A percentile compares a stretch with the other conserved stretches of the same genome.
Conservation (phyloP, 2,797 vertebrate genomes). For the Pterois miles region DNA sequence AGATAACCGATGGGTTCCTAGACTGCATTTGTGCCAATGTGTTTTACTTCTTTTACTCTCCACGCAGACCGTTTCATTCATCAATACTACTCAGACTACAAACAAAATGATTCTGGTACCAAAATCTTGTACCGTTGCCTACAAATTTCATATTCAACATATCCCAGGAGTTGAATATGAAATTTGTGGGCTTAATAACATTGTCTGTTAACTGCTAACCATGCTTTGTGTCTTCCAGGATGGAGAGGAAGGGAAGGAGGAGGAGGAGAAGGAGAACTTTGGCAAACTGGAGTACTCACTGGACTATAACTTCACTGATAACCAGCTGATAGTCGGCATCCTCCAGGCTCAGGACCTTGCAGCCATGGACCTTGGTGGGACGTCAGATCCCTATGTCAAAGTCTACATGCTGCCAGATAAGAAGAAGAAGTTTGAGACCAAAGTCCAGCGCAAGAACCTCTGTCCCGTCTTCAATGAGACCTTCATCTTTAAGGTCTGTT, state of each 20-base stretch:
- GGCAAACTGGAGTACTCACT: slow-evolving; percentile 90
- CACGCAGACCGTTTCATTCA: too few species aligned
- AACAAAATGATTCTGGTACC: too few species aligned
- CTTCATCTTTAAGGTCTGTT: slow-evolving; percentile 89
- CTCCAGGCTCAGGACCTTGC: slow-evolving; percentile 89
- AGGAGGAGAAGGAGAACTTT: slow-evolving; percentile 82
- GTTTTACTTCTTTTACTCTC: too few species aligned
- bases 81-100: too few species aligned
- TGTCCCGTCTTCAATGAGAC: slow-evolving; percentile 91
- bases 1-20: too few species aligned
- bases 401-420: slow-evolving; percentile 92
- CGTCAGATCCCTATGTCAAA: slow-evolving; percentile 92
- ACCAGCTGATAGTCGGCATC: slow-evolving; percentile 91
- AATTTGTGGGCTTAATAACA: neutral
- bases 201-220: neutral
- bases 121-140: too few species aligned
- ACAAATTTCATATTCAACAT: too few species aligned
- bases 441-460: slow-evolving; percentile 91
- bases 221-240: slow-evolving; percentile 67
- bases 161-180: neutral
- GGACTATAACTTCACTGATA: slow-evolving; percentile 91
- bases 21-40: too few species aligned
- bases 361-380: slow-evolving; percentile 91
- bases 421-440: slow-evolving; percentile 92
- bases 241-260: slow-evolving; percentile 77